These are phyloP conservation scores for Meandrusa payeni DNA, from an alignment of 2,888 invertebrate species.

Conservation along the genomic window DNA sequence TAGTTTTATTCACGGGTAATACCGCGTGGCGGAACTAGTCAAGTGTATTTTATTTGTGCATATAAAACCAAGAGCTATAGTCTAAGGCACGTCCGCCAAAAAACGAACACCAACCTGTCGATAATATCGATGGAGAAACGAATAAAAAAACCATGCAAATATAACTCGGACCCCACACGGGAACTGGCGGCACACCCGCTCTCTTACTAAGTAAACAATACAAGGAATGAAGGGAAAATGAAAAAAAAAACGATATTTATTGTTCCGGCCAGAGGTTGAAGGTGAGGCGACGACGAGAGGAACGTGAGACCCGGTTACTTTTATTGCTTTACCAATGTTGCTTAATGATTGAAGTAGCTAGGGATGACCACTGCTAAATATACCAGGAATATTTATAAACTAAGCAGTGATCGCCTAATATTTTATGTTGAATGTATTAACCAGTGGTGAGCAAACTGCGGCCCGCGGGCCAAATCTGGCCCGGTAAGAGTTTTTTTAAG, in stretches of 20 bases:
- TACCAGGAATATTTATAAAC: no score
- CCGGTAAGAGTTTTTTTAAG: no score
- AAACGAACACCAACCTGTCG: conserved; percentile 17
- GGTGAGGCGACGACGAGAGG: conserved; percentile 28
- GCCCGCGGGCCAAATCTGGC: no score
- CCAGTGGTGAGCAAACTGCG: no score
- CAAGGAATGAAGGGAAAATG: conserved; percentile 35
- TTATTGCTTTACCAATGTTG: no score
- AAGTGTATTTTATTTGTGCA: background rate
- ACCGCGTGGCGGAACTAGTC: no score
- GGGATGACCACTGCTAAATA: no score
- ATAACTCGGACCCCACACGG: conserved; percentile 38
- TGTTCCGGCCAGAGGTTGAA: conserved; percentile 42
- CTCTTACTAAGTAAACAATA: conserved; percentile 47
- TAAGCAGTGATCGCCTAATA: no score
- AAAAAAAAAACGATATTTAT: conserved; percentile 41
- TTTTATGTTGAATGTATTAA: no score
- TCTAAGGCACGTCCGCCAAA: conserved; percentile 2
- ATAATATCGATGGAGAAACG: conserved; percentile 4
- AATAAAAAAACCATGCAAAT: conserved; percentile 36
- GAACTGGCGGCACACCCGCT: conserved; percentile 25
- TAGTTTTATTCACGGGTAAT: no score
- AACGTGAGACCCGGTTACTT: no score
- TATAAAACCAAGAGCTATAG: background rate
- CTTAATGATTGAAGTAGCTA: no score